These are phyloP conservation scores for Megalopta genalis DNA, from an alignment of 1,140 invertebrate genomes.

Conservation along the genomic window DNA sequence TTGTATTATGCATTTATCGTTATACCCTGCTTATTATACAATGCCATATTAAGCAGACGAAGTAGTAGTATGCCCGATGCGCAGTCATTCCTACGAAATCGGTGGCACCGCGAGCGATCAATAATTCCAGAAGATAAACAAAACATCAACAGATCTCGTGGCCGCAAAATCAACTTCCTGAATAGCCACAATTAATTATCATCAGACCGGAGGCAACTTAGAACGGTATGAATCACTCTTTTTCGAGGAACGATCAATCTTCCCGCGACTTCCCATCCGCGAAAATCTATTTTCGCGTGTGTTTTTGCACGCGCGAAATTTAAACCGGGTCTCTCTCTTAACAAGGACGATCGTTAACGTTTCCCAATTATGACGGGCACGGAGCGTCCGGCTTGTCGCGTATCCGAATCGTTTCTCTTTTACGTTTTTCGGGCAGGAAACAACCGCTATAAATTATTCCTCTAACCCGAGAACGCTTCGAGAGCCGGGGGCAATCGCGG, in stretches of 20 bases:
- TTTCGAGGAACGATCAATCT: not conserved
- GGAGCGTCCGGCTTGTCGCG: not conserved
- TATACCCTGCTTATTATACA: too few species aligned
- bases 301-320: not conserved
- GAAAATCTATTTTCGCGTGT: not conserved
- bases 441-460: conserved; percentile 6
- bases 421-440: too few species aligned
- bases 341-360: conserved; percentile 16
- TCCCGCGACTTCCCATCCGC: too few species aligned
- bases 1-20: too few species aligned
- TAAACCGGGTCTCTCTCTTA: conserved; percentile 9
- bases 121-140: too few species aligned
- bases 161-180: not conserved
- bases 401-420: not conserved
- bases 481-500: conserved; percentile 19
- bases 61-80: too few species aligned
- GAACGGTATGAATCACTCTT: not conserved
- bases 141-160: not conserved
- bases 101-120: too few species aligned
- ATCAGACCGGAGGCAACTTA: not conserved
- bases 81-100: too few species aligned
- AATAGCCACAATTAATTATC: not conserved
- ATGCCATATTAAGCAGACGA: too few species aligned
- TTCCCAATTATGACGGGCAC: conserved; percentile 19
- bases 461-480: not conserved